Conservation (phyloP, 1,140 invertebrate genomes). For the Meloidogyne chitwoodi region DNA sequence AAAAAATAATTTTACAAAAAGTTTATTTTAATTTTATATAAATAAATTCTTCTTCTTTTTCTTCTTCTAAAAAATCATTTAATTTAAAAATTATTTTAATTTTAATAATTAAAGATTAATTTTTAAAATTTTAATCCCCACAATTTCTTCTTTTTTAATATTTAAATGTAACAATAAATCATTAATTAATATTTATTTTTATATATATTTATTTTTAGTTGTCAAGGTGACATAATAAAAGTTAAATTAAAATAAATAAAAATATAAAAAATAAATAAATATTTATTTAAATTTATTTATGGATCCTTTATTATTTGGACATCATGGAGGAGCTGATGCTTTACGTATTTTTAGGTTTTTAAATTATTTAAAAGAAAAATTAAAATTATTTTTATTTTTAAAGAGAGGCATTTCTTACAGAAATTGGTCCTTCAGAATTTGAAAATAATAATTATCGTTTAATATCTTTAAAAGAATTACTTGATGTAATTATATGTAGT, state of each 20-base stretch:
- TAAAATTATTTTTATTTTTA: not conserved
- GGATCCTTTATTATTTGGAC: not conserved
- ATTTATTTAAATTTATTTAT: not conserved
- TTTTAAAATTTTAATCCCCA: too few relatives aligned
- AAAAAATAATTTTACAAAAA: too few relatives aligned
- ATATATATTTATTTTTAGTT: not conserved
- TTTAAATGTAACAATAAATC: too few relatives aligned
- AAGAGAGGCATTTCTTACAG: conserved; percentile 42
- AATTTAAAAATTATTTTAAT: too few relatives aligned
- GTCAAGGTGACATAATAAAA: not conserved
- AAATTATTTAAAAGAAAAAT: not conserved
- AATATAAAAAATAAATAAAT: not conserved
- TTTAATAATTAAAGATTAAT: too few relatives aligned
- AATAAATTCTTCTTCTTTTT: too few relatives aligned
- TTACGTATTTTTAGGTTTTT: not conserved
- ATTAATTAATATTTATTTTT: not conserved
- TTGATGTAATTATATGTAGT: conserved; percentile 42
- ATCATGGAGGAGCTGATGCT: conserved; percentile 6
- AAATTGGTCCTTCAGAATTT: conserved; percentile 26
- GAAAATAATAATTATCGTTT: not conserved
- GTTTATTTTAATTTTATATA: too few relatives aligned
- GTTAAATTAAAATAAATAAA: not conserved
- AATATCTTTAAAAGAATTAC: conserved; percentile 37
- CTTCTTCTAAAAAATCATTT: too few relatives aligned
- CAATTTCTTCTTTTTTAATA: too few relatives aligned